Evolutionary conservation across 2,888 invertebrate genomes (phyloP).

Genomic region (Lapara coniferarum): DNA sequence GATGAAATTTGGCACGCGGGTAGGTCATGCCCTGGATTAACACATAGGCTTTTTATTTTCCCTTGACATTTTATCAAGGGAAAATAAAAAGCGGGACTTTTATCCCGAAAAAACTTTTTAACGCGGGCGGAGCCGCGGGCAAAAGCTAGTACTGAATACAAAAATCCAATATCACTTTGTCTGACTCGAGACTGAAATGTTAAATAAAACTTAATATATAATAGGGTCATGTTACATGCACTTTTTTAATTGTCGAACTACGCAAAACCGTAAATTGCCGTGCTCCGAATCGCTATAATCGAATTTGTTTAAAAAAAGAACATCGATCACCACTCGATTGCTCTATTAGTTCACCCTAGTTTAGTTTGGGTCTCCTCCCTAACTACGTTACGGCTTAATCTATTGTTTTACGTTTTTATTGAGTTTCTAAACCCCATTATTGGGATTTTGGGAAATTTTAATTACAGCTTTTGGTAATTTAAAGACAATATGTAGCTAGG

Average conservation of each 20-base stretch:
- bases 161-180: too few species aligned
- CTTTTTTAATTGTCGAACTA: slow-evolving; percentile 37
- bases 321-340: slow-evolving; percentile 63
- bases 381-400: slow-evolving; percentile 58
- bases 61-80: too few species aligned
- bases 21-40: too few species aligned
- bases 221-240: too few species aligned
- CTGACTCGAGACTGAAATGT: too few species aligned
- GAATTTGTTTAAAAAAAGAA: slow-evolving; percentile 61
- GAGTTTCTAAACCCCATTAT: neutral
- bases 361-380: slow-evolving; percentile 51
- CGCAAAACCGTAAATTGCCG: slow-evolving; percentile 44
- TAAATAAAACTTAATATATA: too few species aligned
- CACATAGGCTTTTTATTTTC: too few species aligned
- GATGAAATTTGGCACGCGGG: too few species aligned
- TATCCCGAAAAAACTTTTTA: too few species aligned
- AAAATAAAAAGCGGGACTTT: too few species aligned
- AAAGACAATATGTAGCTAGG: neutral
- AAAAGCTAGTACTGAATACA: too few species aligned
- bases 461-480: neutral
- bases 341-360: slow-evolving; percentile 73
- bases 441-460: neutral
- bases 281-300: slow-evolving; percentile 65
- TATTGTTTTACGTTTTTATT: slow-evolving; percentile 25
- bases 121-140: too few species aligned